Evolutionary conservation across 2,888 invertebrate genomes (phyloP), one percentile per base, ranked within the genome.

Genomic region (Eilema sororculum): DNA sequence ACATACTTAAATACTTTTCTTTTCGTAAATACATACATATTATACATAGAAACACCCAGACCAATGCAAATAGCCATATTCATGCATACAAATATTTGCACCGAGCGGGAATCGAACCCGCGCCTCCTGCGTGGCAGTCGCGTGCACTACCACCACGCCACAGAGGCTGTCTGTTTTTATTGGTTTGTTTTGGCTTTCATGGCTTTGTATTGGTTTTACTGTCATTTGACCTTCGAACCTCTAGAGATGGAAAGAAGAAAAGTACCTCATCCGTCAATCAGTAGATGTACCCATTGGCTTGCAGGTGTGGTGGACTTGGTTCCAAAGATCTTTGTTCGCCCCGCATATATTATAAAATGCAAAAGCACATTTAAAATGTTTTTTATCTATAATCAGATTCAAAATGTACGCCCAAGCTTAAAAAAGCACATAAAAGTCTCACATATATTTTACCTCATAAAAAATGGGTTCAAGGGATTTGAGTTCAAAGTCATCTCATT

Each of bases 401-500:
- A n/a, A 52, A 52, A 52, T 52, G n/a, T 52, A 52, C n/a, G n/a
- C 20, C 20, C 46, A 20, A 46, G 46, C 46, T 46, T 46, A 9
- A 52, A 52, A 52, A 52, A 52, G 9, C 52, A 52, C 2, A 52
- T 52, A 20, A 52, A 52, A 52, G 52, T n/a, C 52, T 52, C 52
- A 52, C 52, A 52, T 52, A 52, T n/a, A 52, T 52, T 52, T 52
- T n/a, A 52, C 2, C 52, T 52, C n/a, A n/a, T 52, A 52, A 52
- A 52, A 52, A 52, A n/a, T 52, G 52, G 52, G n/a, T n/a, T 20
- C 9, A n/a, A 52, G 52, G 52, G 52, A 52, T 52, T 52, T 52
- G 52, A 52, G 52, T 52, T 52, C n/a, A 52, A 52, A 52, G 52
- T 52, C 20, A 52, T 52, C 52, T 52, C 52, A 52, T 52, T 52